phyloP scores from a whole-genome alignment of 2,888 invertebrate genomes.

The Digitonthophagus gazella region DNA sequence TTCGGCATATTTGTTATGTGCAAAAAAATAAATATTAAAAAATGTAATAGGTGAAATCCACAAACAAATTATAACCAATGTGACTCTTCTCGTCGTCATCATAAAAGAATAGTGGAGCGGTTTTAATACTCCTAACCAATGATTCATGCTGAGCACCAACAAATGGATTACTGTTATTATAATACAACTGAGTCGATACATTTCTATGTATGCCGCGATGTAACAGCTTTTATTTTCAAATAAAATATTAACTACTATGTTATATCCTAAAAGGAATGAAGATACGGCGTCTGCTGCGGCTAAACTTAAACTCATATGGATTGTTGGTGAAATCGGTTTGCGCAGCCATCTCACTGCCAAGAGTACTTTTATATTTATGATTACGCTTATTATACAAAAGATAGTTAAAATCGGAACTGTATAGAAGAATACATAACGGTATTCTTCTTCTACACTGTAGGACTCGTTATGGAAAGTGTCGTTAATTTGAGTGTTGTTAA shows the following conservation, averaged over 20 bases:
- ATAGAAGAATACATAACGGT: conserved; percentile 27
- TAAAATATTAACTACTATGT: conserved; percentile 53
- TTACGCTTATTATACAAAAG: conserved; percentile 55
- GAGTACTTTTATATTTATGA: conserved; percentile 57
- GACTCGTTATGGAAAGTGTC: conserved; percentile 6
- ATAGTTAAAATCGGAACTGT: conserved; percentile 48
- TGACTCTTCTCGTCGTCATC: conserved; percentile 56
- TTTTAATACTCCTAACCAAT: conserved; percentile 58
- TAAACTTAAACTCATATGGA: conserved; percentile 60
- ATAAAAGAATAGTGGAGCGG: conserved; percentile 64
- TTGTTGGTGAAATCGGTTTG: conserved; percentile 57
- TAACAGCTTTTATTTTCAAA: conserved; percentile 27
- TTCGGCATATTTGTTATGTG: conserved; percentile 46
- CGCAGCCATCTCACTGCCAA: conserved; percentile 57
- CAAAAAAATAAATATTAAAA: conserved; percentile 55
- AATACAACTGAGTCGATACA: conserved; percentile 57
- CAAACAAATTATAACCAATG: conserved; percentile 53
- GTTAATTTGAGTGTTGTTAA: not conserved
- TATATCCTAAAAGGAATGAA: conserved; percentile 54
- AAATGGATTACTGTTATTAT: conserved; percentile 64
- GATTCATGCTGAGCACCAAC: conserved; percentile 62
- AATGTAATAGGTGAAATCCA: conserved; percentile 59
- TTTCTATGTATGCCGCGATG: conserved; percentile 44
- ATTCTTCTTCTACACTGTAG: not conserved
- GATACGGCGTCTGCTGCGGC: conserved; percentile 60